Percentiles rank a stretch among this genome's conserved stretches.
These are phyloP conservation scores for Cinclus mexicanus DNA, from an alignment of 2,113 vertebrate species.

Conservation along the genomic window DNA sequence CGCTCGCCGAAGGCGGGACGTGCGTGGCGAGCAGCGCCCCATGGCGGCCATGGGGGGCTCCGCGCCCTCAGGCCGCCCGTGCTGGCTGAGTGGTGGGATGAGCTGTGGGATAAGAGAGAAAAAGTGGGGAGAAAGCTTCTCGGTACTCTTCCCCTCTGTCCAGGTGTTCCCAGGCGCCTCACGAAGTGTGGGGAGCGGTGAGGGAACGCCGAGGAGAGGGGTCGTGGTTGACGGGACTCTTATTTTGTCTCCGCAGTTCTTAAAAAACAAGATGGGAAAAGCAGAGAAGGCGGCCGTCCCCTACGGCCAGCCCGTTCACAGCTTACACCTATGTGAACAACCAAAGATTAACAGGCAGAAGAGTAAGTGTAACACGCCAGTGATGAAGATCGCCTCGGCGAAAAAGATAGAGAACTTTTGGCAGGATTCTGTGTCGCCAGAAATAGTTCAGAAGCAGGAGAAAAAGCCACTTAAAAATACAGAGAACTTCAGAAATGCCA, in stretches of 20 bases:
- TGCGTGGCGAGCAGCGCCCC: slow-evolving; percentile 1
- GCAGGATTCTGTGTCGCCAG: slow-evolving; percentile 67
- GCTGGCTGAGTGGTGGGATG: background rate
- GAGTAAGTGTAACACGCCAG: slow-evolving; percentile 73
- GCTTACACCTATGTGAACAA: slow-evolving; percentile 78
- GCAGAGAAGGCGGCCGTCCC: slow-evolving; percentile 76
- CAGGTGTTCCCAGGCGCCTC: too few species aligned
- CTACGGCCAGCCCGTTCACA: slow-evolving; percentile 72
- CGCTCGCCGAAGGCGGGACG: slow-evolving; percentile 37
- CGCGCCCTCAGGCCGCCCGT: background rate
- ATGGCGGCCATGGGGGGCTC: background rate
- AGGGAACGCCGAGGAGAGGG: background rate
- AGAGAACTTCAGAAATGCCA: slow-evolving; percentile 73
- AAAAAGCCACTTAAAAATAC: slow-evolving; percentile 79
- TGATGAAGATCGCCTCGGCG: slow-evolving; percentile 60
- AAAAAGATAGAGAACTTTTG: slow-evolving; percentile 79
- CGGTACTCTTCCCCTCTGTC: fast-evolving
- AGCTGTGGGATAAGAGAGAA: background rate
- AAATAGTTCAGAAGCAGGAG: slow-evolving; percentile 72
- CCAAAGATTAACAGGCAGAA: slow-evolving; percentile 75
- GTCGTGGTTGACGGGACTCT: background rate
- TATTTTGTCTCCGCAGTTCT: slow-evolving; percentile 77
- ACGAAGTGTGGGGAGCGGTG: too few species aligned
- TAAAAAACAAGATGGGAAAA: slow-evolving; percentile 85
- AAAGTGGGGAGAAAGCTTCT: background rate